Conservation (phyloP, 2,797 vertebrate genomes). For the Syndactyla subalaris region DNA sequence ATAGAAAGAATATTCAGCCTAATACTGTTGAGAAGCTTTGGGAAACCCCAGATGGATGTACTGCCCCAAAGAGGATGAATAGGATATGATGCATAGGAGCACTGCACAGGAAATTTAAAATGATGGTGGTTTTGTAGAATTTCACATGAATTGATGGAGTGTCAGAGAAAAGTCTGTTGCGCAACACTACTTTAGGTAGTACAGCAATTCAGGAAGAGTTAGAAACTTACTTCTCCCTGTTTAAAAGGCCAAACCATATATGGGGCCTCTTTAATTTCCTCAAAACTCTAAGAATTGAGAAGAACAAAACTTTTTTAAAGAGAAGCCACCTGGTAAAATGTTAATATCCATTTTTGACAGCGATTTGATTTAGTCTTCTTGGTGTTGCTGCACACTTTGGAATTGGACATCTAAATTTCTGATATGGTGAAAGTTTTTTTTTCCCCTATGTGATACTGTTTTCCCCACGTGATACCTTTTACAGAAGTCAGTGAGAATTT, state of each 20-base stretch:
- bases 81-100: not conserved
- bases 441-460: not conserved
- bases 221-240: not conserved
- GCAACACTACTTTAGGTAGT: not conserved
- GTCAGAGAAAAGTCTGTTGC: not conserved
- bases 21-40: not conserved
- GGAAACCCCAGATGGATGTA: not conserved
- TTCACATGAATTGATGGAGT: not conserved
- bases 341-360: not conserved
- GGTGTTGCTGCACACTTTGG: not conserved
- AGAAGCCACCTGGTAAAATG: fast-evolving
- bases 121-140: not conserved
- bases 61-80: not conserved
- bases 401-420: not conserved
- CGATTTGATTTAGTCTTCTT: not conserved
- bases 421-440: not conserved
- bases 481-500: not conserved
- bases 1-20: not conserved
- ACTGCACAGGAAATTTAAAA: not conserved
- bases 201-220: not conserved
- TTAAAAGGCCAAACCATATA: not conserved
- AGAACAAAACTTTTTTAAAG: not conserved
- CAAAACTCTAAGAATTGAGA: not conserved
- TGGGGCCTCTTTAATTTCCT: not conserved
- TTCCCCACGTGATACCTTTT: not conserved